Conservation (phyloP, 2,888 invertebrate species). For the Gortyna flavago region DNA sequence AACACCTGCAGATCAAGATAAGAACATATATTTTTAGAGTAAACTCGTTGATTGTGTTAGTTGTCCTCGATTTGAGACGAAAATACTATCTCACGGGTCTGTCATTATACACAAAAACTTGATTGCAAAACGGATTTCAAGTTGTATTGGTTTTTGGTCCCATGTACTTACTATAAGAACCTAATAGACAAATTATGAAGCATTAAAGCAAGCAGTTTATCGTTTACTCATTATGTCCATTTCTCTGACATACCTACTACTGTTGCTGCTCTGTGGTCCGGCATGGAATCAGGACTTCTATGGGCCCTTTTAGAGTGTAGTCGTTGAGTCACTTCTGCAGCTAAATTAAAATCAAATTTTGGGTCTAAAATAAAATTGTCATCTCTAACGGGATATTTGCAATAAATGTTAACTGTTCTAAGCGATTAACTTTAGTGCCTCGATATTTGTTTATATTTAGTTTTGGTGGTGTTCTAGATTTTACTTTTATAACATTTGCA, state of each 20-base stretch:
- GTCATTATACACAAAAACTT: constrained; percentile 38
- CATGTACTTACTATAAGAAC: neutral
- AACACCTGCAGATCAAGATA: constrained; percentile 1
- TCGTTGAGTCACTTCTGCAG: neutral
- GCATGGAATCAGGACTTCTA: neutral
- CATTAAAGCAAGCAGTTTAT: neutral
- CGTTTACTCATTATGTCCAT: neutral
- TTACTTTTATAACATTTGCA: neutral
- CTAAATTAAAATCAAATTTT: constrained; percentile 41
- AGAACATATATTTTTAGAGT: constrained; percentile 15
- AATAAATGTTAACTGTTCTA: constrained; percentile 54
- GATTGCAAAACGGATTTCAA: constrained; percentile 39
- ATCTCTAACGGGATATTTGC: constrained; percentile 43
- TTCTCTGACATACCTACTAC: neutral
- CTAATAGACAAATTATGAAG: neutral
- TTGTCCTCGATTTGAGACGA: constrained; percentile 35
- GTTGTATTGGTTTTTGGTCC: constrained; percentile 5
- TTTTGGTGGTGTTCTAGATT: constrained; percentile 37
- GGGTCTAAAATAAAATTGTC: constrained; percentile 36
- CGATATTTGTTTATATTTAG: constrained; percentile 24
- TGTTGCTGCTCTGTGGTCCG: neutral
- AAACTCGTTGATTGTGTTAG: constrained; percentile 16
- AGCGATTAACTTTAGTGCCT: constrained; percentile 4
- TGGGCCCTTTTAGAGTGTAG: neutral
- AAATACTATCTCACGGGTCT: constrained; percentile 34